phyloP scores from a whole-genome alignment of 1,140 invertebrate genomes.

The Drosophila sp. region DNA sequence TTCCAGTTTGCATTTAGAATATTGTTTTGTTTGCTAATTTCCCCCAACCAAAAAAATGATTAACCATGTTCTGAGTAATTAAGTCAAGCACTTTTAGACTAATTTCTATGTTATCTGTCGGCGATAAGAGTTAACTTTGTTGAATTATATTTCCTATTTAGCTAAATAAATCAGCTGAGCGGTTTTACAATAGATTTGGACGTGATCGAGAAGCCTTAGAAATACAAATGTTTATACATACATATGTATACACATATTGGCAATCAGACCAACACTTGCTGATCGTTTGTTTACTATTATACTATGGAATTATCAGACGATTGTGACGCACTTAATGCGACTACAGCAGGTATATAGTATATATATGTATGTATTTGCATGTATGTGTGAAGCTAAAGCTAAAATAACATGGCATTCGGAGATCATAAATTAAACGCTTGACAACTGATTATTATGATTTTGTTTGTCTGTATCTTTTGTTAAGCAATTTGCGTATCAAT shows the following conservation, averaged over 20 bases:
- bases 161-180: constrained; percentile 25
- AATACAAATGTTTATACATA: constrained; percentile 7
- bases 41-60: not conserved
- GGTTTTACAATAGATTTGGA: constrained; percentile 29
- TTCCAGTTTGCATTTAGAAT: constrained; percentile 16
- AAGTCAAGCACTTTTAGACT: constrained; percentile 24
- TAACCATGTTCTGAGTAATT: constrained; percentile 28
- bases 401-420: constrained; percentile 8
- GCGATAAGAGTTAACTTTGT: constrained; percentile 32
- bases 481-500: constrained; percentile 9
- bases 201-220: constrained; percentile 52
- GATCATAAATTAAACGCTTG: constrained; percentile 17
- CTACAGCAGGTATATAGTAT: not conserved
- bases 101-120: constrained; percentile 19
- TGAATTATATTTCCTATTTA: constrained; percentile 9
- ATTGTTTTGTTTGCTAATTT: not conserved
- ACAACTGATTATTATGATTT: constrained; percentile 23
- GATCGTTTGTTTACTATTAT: constrained; percentile 5
- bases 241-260: not conserved
- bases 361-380: not conserved
- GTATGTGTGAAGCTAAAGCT: not conserved
- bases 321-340: constrained; percentile 49
- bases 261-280: not conserved
- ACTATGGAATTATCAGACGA: constrained; percentile 26
- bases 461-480: constrained; percentile 23